Conservation (phyloP, 37 sponge, comb jelly and placozoan genomes). For the Chondrosia reniformis region DNA sequence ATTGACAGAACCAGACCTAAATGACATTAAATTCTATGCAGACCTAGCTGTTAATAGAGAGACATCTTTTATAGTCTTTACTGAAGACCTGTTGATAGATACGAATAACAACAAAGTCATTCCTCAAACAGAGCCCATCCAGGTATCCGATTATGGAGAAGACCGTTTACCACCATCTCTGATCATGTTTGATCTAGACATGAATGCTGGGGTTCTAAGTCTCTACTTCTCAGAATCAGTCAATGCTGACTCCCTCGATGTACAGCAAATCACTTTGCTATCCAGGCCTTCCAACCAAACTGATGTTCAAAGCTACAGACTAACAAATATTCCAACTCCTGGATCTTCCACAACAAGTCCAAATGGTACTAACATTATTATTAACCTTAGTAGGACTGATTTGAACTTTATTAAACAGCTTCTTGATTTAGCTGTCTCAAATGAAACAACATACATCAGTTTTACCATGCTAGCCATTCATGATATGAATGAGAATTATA, state of each 20-base stretch:
- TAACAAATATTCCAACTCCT: conserved; percentile 15
- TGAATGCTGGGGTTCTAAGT: conserved; percentile 43
- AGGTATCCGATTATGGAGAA: conserved; percentile 18
- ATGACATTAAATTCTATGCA: conserved; percentile 60
- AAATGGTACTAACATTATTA: conserved; percentile 43
- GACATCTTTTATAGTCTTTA: conserved; percentile 55
- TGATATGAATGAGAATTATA: conserved; percentile 61
- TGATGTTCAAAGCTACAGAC: conserved; percentile 21
- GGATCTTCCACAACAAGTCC: conserved; percentile 37
- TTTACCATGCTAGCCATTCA: conserved; percentile 35
- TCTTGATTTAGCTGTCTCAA: conserved; percentile 34
- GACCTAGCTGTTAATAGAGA: conserved; percentile 35
- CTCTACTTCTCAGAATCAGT: conserved; percentile 84
- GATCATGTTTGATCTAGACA: conserved; percentile 58
- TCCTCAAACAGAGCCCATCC: conserved; percentile 23
- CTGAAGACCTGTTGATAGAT: conserved; percentile 43
- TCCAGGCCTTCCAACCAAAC: conserved; percentile 28
- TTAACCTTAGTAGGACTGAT: conserved; percentile 45
- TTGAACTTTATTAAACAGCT: conserved; percentile 71
- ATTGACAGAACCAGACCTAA: conserved; percentile 67
- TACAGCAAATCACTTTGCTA: conserved; percentile 51
- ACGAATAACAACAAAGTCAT: conserved; percentile 53
- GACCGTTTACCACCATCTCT: conserved; percentile 60
- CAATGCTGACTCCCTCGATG: conserved; percentile 52
- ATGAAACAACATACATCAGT: conserved; percentile 48